Percentiles rank a stretch among this genome's conserved stretches.
Evolutionary conservation across 2,113 vertebrate genomes (phyloP).

Genomic region (Bubo scandiacus): DNA sequence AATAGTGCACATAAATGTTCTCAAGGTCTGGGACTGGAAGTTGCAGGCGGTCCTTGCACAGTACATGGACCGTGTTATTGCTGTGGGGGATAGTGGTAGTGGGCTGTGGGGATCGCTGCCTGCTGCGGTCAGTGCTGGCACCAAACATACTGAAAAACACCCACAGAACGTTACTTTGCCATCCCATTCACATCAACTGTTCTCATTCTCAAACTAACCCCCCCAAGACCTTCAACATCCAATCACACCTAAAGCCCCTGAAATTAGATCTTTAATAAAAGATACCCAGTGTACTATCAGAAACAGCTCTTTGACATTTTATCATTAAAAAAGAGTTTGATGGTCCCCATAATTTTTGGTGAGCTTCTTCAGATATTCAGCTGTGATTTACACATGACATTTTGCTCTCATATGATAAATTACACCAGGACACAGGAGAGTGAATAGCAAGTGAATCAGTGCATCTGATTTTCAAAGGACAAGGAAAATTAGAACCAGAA

Average conservation of each 20-base stretch:
- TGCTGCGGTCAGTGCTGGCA: background rate
- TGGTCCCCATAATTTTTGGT: background rate
- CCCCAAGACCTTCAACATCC: background rate
- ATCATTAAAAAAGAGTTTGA: background rate
- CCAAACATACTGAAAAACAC: background rate
- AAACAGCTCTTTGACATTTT: background rate
- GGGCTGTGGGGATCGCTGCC: background rate
- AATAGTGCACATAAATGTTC: rapidly evolving
- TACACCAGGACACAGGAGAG: background rate
- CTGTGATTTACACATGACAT: constrained; percentile 27
- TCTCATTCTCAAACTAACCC: background rate
- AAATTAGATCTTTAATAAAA: background rate
- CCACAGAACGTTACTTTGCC: background rate
- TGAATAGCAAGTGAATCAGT: background rate
- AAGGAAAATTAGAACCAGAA: background rate
- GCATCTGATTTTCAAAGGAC: background rate
- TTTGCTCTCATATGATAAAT: background rate
- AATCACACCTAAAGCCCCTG: background rate
- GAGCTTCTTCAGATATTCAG: background rate
- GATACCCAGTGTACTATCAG: background rate
- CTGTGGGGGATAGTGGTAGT: background rate
- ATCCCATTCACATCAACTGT: background rate
- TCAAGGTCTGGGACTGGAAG: background rate
- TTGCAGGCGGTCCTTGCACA: background rate
- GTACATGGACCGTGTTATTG: rapidly evolving